Base-by-base conservation (phyloP, 2,888 invertebrate genomes). In the Drosophila rellima region DNA sequence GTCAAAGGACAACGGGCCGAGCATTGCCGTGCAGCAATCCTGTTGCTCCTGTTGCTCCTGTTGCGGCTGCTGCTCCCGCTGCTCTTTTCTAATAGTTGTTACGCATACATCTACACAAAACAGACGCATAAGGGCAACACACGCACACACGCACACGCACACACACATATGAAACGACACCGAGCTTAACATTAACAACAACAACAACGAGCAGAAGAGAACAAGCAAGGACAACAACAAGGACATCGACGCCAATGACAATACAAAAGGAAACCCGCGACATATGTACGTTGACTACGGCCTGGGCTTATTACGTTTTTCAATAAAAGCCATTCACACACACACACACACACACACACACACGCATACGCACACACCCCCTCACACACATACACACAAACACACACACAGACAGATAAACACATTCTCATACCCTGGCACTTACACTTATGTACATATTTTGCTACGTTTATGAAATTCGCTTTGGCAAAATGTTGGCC, bases 81-180 rank as follows among this genome's bases (percentile, higher is more conserved):
- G 76, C 79, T 87, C 70, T 67, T 84, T 79, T 84, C 82, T 84
- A 88, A 88, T 80, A 82, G 86, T 82, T 83, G 75, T 62, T 80
- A 72, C 80, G 45, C 47, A 48, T 0, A 47, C 55, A 77, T 45
- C 72, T 70, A 66, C 69, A 47, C 57, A 23, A 29, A n/a, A 50
- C 62, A 80, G 52, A 76, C 70, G 69, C 72, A 55, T 60, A 74
- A 70, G 63, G 51, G 59, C 64, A 75, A 18, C 39, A 52, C 61
- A 62, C 17, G 52, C 59, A 35, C 23, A 31, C 62, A 23, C 29
- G 15, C 29, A 17, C 31, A 6, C 47, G 17, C 47, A 62, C 52
- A 62, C 23, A 59, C 60, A 35, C 23, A 51, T 45, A 40, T 50
- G 51, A 39, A 80, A 65, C 59, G 63, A 60, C 68, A 73, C 67